A percentile compares a stretch with the other conserved stretches of the same genome.
Conservation (phyloP, 2,113 vertebrate species). For the Dunckerocampus dactyliophorus region DNA sequence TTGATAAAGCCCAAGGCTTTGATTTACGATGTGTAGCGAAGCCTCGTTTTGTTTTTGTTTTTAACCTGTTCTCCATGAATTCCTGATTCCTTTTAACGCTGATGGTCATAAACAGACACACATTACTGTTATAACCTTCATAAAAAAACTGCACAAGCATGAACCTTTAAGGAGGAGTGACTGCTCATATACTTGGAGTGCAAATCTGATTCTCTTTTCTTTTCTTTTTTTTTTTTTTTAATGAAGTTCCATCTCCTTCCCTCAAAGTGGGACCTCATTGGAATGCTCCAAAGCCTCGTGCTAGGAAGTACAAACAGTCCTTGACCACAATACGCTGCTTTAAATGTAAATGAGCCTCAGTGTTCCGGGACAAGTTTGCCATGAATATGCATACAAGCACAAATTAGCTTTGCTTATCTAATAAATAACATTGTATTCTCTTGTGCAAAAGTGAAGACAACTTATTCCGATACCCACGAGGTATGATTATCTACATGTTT, state of each 20-base stretch:
- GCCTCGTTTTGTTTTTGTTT: too few relatives aligned
- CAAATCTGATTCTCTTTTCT: conserved; percentile 38
- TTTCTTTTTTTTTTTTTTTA: too few relatives aligned
- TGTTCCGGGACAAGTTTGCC: conserved; percentile 61
- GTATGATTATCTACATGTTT: neutral
- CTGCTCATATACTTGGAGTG: conserved; percentile 31
- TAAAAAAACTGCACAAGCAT: neutral
- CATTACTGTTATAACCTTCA: too few relatives aligned
- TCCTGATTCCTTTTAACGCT: too few relatives aligned
- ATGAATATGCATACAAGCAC: conserved; percentile 59
- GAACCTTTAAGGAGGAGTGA: conserved; percentile 25
- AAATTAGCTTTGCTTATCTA: conserved; percentile 53
- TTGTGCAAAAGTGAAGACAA: neutral
- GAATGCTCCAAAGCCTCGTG: conserved; percentile 52
- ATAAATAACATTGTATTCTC: conserved; percentile 37
- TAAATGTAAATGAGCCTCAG: conserved; percentile 63
- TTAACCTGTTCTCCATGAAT: too few relatives aligned
- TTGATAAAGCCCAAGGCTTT: too few relatives aligned
- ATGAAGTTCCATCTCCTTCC: conserved; percentile 31
- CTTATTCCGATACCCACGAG: neutral
- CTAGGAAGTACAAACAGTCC: conserved; percentile 59
- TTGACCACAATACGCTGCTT: conserved; percentile 65
- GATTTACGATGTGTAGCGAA: too few relatives aligned
- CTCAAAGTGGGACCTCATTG: conserved; percentile 57
- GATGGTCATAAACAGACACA: too few relatives aligned